Base-by-base conservation (phyloP, 2,113 vertebrate genomes). In the Atlantisia rogersi region DNA sequence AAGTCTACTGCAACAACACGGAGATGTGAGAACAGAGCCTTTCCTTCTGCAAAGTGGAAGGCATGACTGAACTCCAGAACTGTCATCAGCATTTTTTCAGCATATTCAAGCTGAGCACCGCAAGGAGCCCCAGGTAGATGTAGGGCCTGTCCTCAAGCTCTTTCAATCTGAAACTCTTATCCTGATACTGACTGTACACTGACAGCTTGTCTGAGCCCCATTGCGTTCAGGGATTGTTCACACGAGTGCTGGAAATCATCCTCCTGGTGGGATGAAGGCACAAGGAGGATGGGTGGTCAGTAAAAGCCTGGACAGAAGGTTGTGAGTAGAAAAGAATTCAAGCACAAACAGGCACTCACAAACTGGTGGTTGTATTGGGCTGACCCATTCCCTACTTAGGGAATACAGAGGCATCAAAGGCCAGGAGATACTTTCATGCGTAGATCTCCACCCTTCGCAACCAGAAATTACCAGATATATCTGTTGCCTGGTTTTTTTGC, bases 221-320 rank as follows among this genome's bases (percentile, higher is more conserved):
- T 10, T 67, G 40, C 28, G 25, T 62, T 77, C 3, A 3, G 12
- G 15, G 40, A 32, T 46, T 5, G 12, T 5, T 76, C 0, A 0
- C 18, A 12, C 4, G 7, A n/a, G 7, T 62, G 28, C 24, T 46
- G 42, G 46, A 29, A 67, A 26, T 65, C 31, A 67, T 59, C 62
- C 4, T 50, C 16, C 39, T 50, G 20, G 4, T 29, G 26, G 13
- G 25, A 58, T 16, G 32, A 52, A 86, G 46, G 12, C 60, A 46
- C 13, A 48, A 80, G 48, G n/a, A 68, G 19, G 15, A 53, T 2
- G 15, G 5, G 12, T 19, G 11, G 24, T 40, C 44, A 71, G 63
- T 11, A 84, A 48, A 64, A 64, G 8, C 37, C 9, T 32, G 8
- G 3, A 14, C 48, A 39, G 44, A 42, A 55, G 22, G 18, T 48